Base-by-base conservation (phyloP, 35 echinoderm and acorn worm species). In the Stichopus chloronotus region DNA sequence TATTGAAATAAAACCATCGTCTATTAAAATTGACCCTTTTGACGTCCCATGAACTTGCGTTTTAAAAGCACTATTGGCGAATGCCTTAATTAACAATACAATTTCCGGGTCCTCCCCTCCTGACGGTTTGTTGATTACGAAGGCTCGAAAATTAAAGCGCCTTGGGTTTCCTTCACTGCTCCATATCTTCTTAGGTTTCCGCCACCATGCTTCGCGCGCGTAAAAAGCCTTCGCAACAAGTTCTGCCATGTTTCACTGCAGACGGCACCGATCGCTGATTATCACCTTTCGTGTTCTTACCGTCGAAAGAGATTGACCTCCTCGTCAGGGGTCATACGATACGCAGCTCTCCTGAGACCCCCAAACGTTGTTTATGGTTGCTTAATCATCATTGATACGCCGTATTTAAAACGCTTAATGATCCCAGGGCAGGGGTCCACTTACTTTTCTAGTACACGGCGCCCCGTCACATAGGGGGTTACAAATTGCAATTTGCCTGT, bases 331-430 rank as follows among this genome's bases (percentile, higher is more conserved):
- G 87, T 89, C 87, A 89, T 43, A 8, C 52, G 87, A 89, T 89
- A 65, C 87, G 57, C 87, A 61, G 30, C 59, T 63, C 57, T 89
- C 59, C 16, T 30, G 60, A 55, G 65, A 89, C 87, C 87, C 87
- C 87, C 87, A 89, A 89, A 89, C 57, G 87, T 89, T 89, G 87
- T 89, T 89, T 89, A 89, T 89, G 87, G 87, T 71, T 89, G 52
- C 59, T 61, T 89, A 89, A 89, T 89, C 71, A 71, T 16, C 87
- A 89, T 89, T 89, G 87, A 89, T 89, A 89, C 60, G 11, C 65
- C 55, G 87, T 89, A 63, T 54, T 30, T 72, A 89, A 89, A 89
- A 71, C 87, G 52, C 10, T 89, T 89, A 89, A 89, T 89, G 87
- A 89, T 72, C 59, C 87, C 19, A 63, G 87, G 82, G 21, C 16